Evolutionary conservation across 2,888 invertebrate species (phyloP).

Genomic region (Drosophila anceps): DNA sequence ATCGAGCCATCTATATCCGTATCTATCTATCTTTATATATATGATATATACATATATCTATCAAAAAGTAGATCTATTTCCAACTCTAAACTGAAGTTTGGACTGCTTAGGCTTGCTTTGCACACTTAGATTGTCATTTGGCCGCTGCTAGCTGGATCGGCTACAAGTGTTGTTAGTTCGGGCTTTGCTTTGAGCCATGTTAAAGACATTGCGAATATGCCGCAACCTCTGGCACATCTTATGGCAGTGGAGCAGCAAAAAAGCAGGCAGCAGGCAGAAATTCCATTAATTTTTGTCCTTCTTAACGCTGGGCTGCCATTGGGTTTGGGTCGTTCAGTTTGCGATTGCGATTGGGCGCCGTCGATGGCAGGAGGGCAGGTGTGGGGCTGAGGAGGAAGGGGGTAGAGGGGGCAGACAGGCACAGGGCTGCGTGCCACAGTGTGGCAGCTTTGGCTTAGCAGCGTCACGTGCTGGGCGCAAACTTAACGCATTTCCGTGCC

Average conservation of each 20-base stretch:
- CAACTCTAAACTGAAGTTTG: background rate
- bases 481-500: conserved; percentile 81
- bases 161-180: background rate
- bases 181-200: background rate
- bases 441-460: conserved; percentile 80
- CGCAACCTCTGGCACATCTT: conserved; percentile 16
- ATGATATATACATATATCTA: background rate
- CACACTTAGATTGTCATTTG: background rate
- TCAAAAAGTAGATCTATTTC: background rate
- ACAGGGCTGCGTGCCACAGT: conserved; percentile 72
- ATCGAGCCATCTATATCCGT: background rate
- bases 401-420: conserved; percentile 31
- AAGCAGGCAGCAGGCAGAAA: conserved; percentile 78
- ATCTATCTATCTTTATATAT: background rate
- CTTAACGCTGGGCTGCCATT: conserved; percentile 68
- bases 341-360: conserved; percentile 42
- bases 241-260: conserved; percentile 53
- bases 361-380: background rate
- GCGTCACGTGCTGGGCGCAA: conserved; percentile 80
- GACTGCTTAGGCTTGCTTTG: background rate
- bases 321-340: conserved; percentile 19
- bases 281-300: conserved; percentile 84
- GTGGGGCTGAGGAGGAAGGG: background rate
- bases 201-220: conserved; percentile 30
- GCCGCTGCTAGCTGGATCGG: background rate